Evolutionary conservation across 2,797 vertebrate species (phyloP).

Genomic region (Catamblyrhynchus diadema): DNA sequence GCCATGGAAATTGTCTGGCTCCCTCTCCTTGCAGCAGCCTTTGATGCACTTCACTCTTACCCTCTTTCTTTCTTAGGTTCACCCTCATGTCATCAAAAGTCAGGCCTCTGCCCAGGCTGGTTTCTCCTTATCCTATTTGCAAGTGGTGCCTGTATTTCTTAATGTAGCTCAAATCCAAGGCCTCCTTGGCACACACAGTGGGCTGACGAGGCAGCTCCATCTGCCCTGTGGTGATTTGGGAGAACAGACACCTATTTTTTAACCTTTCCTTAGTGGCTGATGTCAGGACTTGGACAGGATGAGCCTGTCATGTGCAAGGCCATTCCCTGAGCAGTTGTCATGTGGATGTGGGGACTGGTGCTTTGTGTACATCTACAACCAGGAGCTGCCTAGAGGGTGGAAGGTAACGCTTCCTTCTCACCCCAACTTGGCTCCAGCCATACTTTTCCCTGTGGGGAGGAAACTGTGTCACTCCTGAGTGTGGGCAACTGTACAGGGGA

Average conservation of each 20-base stretch:
- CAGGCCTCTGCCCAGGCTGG: neutral
- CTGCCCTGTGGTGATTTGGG: neutral
- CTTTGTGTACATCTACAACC: neutral
- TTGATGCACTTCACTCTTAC: neutral
- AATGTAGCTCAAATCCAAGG: fast-evolving
- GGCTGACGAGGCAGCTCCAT: neutral
- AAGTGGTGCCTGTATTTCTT: neutral
- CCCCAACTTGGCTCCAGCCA: neutral
- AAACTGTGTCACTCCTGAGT: neutral
- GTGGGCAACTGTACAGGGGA: neutral
- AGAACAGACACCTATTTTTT: neutral
- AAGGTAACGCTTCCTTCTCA: neutral
- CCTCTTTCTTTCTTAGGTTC: neutral
- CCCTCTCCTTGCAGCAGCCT: neutral
- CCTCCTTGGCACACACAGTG: neutral
- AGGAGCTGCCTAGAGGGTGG: neutral
- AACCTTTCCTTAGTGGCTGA: neutral
- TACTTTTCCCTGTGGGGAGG: neutral
- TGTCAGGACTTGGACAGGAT: neutral
- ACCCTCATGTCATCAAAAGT: neutral
- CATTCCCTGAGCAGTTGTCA: neutral
- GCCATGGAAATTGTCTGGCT: neutral
- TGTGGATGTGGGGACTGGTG: neutral
- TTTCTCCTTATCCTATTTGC: neutral
- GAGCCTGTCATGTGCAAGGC: neutral